Conservation (phyloP, 2,888 invertebrate genomes). For the Cephus spinipes region DNA sequence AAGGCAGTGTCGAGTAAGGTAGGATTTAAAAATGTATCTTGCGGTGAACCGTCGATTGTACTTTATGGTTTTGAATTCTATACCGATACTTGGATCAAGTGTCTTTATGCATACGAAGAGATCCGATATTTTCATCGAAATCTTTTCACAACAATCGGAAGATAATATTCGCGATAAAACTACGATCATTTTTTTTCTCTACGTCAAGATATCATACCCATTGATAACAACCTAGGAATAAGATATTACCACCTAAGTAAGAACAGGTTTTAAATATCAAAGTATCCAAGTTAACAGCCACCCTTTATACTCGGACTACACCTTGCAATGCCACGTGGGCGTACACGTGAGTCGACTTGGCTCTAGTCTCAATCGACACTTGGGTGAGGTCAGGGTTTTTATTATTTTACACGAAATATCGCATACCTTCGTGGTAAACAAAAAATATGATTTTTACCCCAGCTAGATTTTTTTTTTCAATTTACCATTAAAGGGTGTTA, state of each 20-base stretch:
- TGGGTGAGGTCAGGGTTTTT: constrained; percentile 43
- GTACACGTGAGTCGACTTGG: constrained; percentile 34
- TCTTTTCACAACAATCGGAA: background rate
- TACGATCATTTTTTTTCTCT: background rate
- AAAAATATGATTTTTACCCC: background rate
- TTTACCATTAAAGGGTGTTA: background rate
- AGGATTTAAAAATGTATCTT: background rate
- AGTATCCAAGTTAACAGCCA: background rate
- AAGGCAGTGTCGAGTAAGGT: background rate
- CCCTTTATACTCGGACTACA: background rate
- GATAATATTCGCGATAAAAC: background rate
- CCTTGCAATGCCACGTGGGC: constrained; percentile 32
- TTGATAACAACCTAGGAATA: background rate
- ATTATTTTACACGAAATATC: constrained; percentile 8
- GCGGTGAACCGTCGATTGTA: background rate
- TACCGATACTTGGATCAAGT: background rate
- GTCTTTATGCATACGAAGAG: background rate
- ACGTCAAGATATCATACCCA: background rate
- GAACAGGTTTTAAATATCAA: background rate
- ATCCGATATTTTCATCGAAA: background rate
- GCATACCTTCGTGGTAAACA: background rate
- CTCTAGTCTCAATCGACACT: constrained; percentile 32
- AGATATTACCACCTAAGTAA: background rate
- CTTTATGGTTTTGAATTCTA: background rate
- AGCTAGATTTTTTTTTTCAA: background rate